These are phyloP conservation scores for Oreocharis arfaki DNA, from an alignment of 2,113 vertebrate genomes.

Conservation along the genomic window DNA sequence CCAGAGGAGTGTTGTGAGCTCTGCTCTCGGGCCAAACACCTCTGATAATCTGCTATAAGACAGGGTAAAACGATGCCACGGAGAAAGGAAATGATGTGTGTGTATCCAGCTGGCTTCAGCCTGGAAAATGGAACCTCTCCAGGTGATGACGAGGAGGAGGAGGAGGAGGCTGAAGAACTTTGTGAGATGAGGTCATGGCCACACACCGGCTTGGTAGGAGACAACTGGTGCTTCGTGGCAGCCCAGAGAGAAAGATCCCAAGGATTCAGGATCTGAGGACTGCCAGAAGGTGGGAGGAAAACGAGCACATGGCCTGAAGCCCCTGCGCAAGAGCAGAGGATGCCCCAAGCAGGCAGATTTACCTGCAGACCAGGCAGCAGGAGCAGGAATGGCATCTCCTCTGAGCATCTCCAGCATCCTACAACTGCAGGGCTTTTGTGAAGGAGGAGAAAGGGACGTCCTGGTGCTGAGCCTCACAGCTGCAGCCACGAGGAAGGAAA, in stretches of 20 bases:
- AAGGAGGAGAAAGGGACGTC: background rate
- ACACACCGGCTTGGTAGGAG: background rate
- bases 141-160: background rate
- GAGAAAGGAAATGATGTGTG: background rate
- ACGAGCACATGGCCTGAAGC: background rate
- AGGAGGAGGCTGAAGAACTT: background rate
- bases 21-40: background rate
- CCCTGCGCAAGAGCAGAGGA: background rate
- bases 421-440: background rate
- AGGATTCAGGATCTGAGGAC: background rate
- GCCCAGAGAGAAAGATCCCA: background rate
- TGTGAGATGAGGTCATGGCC: background rate
- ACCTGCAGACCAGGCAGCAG: background rate
- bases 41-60: background rate
- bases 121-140: background rate
- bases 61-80: background rate
- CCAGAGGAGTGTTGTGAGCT: background rate
- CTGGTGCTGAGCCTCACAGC: background rate
- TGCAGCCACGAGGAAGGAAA: background rate
- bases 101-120: background rate
- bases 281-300: background rate
- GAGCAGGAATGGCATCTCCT: background rate
- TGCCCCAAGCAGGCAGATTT: background rate
- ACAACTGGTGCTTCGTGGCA: fast-evolving
- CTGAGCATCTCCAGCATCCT: background rate